These are phyloP conservation scores for Scytalopus superciliaris DNA, from an alignment of 2,113 vertebrate species.

Conservation along the genomic window DNA sequence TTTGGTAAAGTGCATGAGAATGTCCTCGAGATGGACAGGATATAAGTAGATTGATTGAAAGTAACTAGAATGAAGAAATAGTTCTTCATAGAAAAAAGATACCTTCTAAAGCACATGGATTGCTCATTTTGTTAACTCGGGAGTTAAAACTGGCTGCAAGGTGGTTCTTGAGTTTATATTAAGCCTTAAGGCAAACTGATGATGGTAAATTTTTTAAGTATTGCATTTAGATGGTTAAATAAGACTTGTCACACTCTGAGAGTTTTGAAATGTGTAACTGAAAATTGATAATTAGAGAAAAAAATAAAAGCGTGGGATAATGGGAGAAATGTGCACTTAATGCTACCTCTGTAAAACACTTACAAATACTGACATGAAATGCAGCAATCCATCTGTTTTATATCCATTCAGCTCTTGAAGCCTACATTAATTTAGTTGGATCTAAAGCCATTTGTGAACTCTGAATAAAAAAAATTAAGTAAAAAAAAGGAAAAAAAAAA, in stretches of 20 bases:
- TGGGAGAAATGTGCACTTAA: not conserved
- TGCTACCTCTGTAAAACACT: not conserved
- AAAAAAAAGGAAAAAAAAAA: not conserved
- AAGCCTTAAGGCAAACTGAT: not conserved
- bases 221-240: constrained; percentile 20
- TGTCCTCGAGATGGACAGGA: not conserved
- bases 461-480: fast-evolving
- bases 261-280: constrained; percentile 20
- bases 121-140: not conserved
- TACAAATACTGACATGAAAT: not conserved
- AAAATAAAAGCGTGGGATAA: not conserved
- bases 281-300: constrained; percentile 13
- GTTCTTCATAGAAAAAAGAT: not conserved
- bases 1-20: not conserved
- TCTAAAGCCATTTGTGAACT: not conserved
- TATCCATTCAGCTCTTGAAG: not conserved
- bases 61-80: not conserved
- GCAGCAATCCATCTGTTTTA: not conserved
- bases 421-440: not conserved
- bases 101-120: not conserved
- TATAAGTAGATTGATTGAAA: not conserved
- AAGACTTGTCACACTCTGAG: not conserved
- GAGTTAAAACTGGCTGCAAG: not conserved
- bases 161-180: not conserved
- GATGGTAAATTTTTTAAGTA: not conserved